These are phyloP conservation scores for Stegophylla sp. DNA, from an alignment of 2,888 invertebrate species.

Conservation along the genomic window DNA sequence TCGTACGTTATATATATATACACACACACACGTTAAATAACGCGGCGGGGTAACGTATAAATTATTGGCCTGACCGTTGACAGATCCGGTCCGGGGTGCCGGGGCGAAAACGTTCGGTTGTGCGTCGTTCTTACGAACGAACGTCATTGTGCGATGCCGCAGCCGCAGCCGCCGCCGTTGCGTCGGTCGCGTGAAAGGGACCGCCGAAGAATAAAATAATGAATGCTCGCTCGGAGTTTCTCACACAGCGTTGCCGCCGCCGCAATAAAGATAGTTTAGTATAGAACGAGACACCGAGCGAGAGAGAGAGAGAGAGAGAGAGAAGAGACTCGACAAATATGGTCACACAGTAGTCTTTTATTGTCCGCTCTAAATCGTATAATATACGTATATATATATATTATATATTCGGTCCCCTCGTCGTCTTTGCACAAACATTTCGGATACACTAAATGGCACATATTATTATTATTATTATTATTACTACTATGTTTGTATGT, in stretches of 20 bases:
- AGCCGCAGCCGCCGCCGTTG: conserved; percentile 1
- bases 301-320: neutral
- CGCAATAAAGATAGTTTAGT: neutral
- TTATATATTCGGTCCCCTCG: neutral
- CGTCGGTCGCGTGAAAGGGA: conserved; percentile 35
- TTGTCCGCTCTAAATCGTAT: neutral
- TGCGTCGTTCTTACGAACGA: no score
- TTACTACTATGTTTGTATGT: no score
- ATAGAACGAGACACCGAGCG: neutral
- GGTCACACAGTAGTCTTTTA: neutral
- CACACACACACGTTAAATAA: neutral
- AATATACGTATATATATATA: neutral
- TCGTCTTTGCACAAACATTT: no score
- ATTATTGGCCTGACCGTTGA: conserved; percentile 50
- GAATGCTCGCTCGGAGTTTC: conserved; percentile 24
- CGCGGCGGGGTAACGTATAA: conserved; percentile 12
- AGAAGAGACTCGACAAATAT: neutral
- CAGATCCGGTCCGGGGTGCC: conserved; percentile 58
- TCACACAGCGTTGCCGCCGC: conserved; percentile 35
- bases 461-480: no score
- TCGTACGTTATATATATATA: neutral
- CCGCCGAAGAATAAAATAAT: conserved; percentile 53
- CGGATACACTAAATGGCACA: no score
- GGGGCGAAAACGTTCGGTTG: conserved; percentile 36
- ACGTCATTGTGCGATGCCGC: conserved; percentile 41